phyloP scores from a whole-genome alignment of 1,140 invertebrate genomes.

The Spodoptera frugiperda region DNA sequence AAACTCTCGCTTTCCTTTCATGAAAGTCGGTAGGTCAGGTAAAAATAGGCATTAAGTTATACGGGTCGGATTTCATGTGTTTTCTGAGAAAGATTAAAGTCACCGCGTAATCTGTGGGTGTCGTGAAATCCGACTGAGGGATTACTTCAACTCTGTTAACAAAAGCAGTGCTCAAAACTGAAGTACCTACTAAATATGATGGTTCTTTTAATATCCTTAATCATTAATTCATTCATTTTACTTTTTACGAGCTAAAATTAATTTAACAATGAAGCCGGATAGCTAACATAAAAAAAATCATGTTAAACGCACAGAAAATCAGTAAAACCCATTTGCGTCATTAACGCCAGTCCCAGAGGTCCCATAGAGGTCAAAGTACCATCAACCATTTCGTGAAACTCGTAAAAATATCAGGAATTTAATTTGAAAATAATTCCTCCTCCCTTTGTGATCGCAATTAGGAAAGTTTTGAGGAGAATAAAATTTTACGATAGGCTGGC shows the following conservation, averaged over 20 bases:
- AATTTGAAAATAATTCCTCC: slow-evolving; percentile 39
- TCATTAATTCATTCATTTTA: no score
- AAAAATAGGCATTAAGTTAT: no score
- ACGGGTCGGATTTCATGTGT: no score
- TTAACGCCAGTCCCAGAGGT: slow-evolving; percentile 17
- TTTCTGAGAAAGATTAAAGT: no score
- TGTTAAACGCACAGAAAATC: slow-evolving; percentile 14
- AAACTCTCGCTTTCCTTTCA: no score
- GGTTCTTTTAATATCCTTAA: no score
- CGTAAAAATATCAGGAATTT: slow-evolving; percentile 42
- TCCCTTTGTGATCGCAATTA: slow-evolving; percentile 43
- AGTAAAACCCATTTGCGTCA: slow-evolving; percentile 21
- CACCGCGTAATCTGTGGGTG: no score
- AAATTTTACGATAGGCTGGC: slow-evolving; percentile 28
- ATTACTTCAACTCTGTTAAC: no score
- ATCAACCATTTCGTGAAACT: slow-evolving; percentile 7
- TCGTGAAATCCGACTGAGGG: no score
- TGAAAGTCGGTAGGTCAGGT: no score
- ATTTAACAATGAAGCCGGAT: neutral
- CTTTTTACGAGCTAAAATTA: neutral
- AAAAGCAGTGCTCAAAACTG: no score
- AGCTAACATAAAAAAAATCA: slow-evolving; percentile 1
- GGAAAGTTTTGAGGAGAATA: slow-evolving; percentile 35
- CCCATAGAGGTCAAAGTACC: slow-evolving; percentile 16
- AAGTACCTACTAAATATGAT: no score